phyloP scores from a whole-genome alignment of 2,888 invertebrate species.

The Elmis aenea region DNA sequence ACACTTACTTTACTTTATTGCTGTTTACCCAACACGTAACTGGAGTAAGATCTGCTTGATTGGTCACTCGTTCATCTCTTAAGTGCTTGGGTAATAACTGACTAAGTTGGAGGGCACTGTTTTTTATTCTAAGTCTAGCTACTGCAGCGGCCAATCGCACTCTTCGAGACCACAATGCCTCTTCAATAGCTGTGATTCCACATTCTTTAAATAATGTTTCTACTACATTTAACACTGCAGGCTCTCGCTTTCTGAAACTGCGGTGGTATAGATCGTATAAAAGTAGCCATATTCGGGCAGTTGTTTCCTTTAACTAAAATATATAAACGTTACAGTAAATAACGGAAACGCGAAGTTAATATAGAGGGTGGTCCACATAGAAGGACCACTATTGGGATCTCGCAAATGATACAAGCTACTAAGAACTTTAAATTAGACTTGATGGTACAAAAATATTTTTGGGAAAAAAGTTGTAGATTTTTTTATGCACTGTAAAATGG shows the following conservation, averaged over 20 bases:
- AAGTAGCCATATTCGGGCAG: slow-evolving; percentile 57
- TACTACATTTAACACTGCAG: slow-evolving; percentile 27
- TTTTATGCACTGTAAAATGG: no score
- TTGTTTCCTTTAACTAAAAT: slow-evolving; percentile 30
- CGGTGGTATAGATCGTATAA: slow-evolving; percentile 66
- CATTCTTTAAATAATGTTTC: slow-evolving; percentile 34
- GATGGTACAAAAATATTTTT: no score
- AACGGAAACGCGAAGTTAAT: no score
- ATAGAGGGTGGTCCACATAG: no score
- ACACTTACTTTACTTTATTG: slow-evolving; percentile 59
- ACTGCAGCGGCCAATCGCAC: slow-evolving; percentile 72
- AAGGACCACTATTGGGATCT: no score
- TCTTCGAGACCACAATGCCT: slow-evolving; percentile 58
- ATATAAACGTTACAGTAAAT: background rate
- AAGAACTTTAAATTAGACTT: no score
- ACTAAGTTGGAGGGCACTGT: slow-evolving; percentile 63
- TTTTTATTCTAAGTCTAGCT: slow-evolving; percentile 68
- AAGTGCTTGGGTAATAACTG: slow-evolving; percentile 69
- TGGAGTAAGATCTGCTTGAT: slow-evolving; percentile 47
- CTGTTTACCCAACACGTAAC: slow-evolving; percentile 80
- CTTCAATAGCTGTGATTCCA: slow-evolving; percentile 53
- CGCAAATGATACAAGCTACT: no score
- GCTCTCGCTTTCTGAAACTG: slow-evolving; percentile 48
- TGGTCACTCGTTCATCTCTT: slow-evolving; percentile 62
- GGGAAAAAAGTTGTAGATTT: no score